Conservation (phyloP, 2,888 invertebrate genomes). For the Nudaria mundana region DNA sequence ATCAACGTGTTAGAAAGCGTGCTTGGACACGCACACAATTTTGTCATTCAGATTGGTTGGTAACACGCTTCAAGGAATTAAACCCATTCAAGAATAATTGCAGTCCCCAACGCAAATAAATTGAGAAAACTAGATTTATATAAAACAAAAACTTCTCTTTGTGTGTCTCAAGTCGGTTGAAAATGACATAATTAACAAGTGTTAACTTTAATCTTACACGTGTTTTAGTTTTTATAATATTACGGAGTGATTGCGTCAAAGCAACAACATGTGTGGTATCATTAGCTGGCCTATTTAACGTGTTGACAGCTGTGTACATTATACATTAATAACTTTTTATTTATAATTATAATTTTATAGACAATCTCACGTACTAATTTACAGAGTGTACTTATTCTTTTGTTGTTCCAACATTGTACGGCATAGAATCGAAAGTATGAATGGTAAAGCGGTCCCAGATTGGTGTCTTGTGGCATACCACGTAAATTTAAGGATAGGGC, state of each 20-base stretch:
- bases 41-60: conserved; percentile 21
- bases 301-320: conserved; percentile 26
- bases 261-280: conserved; percentile 25
- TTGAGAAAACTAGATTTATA: background rate
- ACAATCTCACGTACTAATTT: conserved; percentile 12
- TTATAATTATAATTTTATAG: conserved; percentile 16
- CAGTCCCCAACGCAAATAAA: background rate
- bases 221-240: conserved; percentile 9
- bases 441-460: conserved; percentile 1
- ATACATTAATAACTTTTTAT: no score
- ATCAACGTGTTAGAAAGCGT: conserved; percentile 54
- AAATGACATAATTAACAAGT: no score
- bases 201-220: conserved; percentile 2
- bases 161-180: no score
- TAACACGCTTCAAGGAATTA: conserved; percentile 8
- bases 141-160: background rate
- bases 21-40: conserved; percentile 29
- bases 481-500: background rate
- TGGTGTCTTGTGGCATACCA: conserved; percentile 3
- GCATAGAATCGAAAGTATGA: no score
- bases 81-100: conserved; percentile 3
- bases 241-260: conserved; percentile 19
- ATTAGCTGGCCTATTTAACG: conserved; percentile 26
- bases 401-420: no score
- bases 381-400: background rate